Base-by-base conservation (phyloP, 2,113 vertebrate genomes). In the Osmerus eperlanus region DNA sequence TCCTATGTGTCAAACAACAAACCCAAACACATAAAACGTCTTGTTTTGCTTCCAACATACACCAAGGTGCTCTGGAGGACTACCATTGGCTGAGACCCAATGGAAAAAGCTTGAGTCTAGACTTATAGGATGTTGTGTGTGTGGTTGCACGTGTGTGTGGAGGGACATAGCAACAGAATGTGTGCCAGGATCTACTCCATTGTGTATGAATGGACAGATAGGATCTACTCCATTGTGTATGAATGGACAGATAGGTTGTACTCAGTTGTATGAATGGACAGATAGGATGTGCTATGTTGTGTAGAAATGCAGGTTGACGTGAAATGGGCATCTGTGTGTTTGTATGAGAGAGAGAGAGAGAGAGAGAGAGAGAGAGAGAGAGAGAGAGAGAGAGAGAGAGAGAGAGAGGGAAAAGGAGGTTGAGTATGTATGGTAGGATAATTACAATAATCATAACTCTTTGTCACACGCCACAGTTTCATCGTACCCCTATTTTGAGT, bases 21-120 rank as follows among this genome's bases (percentile, higher is more conserved):
- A 84, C 79, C 79, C 83, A 78, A 80, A 67, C 71, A 12, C 78
- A 85, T 84, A 78, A 85, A 87, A 80, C 67, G 66, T 77, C 66
- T 72, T 86, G 84, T 84, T 85, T 83, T 70, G 83, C 21, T 58
- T 80, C 58, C 13, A 59, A 65, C 64, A 18, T 62, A 54, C 29
- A 61, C 78, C 77, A 80, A 85, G 82, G 82, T 81, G 75, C 59
- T 5, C 25, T 14, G 29, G 36, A 21, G 64, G 73, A 62, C 56
- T 55, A 63, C 60, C 76, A 70, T 69, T 85, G 83, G 86, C 78
- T 5, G 8, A 52, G 65, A 12, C 72, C 79, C 82, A 78, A 2
- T 77, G 86, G 83, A 85, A 85, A 79, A 78, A 74, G 65, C 75
- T 78, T 78, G 56, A 6, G 0, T 54, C 13, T 54, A 51, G 61